Conservation (phyloP, 2,888 invertebrate genomes). For the Celastrina argiolus region DNA sequence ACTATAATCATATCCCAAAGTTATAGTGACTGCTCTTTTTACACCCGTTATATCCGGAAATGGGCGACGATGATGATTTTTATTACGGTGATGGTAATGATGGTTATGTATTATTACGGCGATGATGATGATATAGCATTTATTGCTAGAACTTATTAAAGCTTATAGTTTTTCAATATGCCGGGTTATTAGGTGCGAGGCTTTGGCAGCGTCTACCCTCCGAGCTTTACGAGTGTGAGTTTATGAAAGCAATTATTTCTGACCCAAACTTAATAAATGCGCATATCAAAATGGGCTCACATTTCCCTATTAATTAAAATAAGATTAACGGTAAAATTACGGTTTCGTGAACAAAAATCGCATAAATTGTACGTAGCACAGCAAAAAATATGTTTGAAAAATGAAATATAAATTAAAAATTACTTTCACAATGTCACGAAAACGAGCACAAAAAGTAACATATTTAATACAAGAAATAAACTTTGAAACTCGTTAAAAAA, state of each 20-base stretch:
- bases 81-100: too few relatives aligned
- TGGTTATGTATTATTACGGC: neutral
- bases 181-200: neutral
- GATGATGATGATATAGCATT: neutral
- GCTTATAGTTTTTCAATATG: constrained; percentile 5
- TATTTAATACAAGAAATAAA: too few relatives aligned
- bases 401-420: too few relatives aligned
- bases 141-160: neutral
- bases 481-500: too few relatives aligned
- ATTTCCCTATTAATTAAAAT: constrained; percentile 6
- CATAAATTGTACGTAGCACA: neutral
- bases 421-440: too few relatives aligned
- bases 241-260: constrained; percentile 21
- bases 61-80: too few relatives aligned
- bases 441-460: too few relatives aligned
- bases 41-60: too few relatives aligned
- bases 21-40: too few relatives aligned
- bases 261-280: constrained; percentile 18
- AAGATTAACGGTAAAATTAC: neutral
- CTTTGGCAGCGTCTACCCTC: constrained; percentile 10
- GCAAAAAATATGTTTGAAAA: neutral
- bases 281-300: constrained; percentile 8
- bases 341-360: neutral
- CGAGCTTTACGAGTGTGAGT: constrained; percentile 12
- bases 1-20: too few relatives aligned